These are phyloP conservation scores for Microtus montanus DNA, from an alignment of 2,113 vertebrate species.

Conservation along the genomic window DNA sequence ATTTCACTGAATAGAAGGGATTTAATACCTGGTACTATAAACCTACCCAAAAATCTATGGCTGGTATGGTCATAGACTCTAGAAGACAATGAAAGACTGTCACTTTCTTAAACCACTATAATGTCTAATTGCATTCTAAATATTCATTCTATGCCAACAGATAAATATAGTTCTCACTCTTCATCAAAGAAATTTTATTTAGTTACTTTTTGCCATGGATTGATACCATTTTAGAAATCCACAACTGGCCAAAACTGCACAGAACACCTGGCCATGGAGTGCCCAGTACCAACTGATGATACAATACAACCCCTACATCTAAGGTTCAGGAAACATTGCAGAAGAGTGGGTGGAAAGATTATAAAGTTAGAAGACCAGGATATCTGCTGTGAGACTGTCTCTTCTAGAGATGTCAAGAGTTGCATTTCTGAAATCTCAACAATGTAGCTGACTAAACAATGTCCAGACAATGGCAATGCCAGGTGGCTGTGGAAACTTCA, in stretches of 20 bases:
- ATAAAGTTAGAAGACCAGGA: not conserved
- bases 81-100: too few relatives aligned
- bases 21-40: not conserved
- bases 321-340: not conserved
- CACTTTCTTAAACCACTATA: not conserved
- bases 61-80: not conserved
- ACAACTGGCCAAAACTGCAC: not conserved
- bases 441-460: not conserved
- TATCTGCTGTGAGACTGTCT: not conserved
- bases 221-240: not conserved
- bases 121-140: not conserved
- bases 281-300: not conserved
- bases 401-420: not conserved
- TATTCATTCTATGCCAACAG: not conserved
- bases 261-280: not conserved
- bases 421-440: not conserved
- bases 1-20: not conserved
- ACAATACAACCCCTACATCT: not conserved
- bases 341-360: not conserved
- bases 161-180: not conserved
- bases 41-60: not conserved
- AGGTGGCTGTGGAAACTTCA: not conserved
- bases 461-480: not conserved
- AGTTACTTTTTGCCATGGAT: not conserved
- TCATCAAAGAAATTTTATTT: not conserved